phyloP scores from a whole-genome alignment of 2,797 vertebrate species.

The Cossypha niveicapilla region DNA sequence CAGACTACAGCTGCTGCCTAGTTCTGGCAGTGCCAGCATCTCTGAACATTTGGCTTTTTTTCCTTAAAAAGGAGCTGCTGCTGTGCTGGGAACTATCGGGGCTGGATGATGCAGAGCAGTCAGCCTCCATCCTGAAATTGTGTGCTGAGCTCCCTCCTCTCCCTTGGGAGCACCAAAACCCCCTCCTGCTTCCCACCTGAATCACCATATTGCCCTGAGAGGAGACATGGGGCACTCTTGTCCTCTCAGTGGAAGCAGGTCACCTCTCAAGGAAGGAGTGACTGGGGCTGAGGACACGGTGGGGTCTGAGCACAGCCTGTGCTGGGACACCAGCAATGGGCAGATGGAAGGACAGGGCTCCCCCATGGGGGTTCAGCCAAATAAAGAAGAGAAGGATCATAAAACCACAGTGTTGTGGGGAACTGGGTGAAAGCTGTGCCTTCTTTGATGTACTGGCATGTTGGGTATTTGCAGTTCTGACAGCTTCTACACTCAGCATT shows the following conservation, averaged over 20 bases:
- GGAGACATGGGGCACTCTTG: neutral
- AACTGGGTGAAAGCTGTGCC: neutral
- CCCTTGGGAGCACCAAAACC: neutral
- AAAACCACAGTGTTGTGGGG: neutral
- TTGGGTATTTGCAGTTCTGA: neutral
- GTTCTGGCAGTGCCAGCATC: neutral
- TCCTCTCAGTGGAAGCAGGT: neutral
- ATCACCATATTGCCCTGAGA: accelerated
- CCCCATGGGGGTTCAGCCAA: accelerated
- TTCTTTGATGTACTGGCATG: neutral
- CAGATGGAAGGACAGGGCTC: neutral
- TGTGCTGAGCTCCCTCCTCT: neutral
- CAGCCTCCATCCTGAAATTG: neutral
- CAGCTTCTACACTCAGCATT: neutral
- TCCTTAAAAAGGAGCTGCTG: neutral
- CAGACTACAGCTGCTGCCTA: neutral
- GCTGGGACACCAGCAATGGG: neutral
- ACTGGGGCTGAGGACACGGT: neutral
- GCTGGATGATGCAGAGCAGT: neutral
- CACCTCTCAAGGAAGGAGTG: neutral
- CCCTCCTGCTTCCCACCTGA: neutral
- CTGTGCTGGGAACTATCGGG: neutral
- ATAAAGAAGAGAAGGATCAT: neutral
- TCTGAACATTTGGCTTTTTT: neutral
- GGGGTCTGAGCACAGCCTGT: neutral